Conservation (phyloP, 2,888 invertebrate species). For the Oxytorus armatus region DNA sequence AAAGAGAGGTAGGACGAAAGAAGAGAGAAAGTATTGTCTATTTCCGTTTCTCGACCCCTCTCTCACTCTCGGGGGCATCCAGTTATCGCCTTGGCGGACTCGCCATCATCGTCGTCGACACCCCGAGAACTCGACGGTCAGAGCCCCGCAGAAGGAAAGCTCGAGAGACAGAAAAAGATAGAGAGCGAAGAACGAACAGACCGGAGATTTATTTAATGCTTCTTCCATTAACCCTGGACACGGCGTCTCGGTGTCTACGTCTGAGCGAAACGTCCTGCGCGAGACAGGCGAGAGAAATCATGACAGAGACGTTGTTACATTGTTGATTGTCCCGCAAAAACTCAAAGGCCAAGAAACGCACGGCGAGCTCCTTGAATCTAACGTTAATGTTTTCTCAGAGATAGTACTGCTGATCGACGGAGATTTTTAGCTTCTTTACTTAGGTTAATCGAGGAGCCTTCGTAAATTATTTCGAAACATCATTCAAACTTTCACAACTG, state of each 20-base stretch:
- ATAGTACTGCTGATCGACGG: neutral
- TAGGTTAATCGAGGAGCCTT: neutral
- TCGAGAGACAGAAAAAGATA: neutral
- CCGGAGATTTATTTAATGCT: slow-evolving; percentile 60
- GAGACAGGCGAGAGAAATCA: slow-evolving; percentile 9
- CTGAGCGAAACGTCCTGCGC: slow-evolving; percentile 3
- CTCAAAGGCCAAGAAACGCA: neutral
- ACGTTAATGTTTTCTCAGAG: neutral
- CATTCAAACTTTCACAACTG: too few relatives aligned
- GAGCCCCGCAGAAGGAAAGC: slow-evolving; percentile 3
- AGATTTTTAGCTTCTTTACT: too few relatives aligned
- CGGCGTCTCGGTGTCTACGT: slow-evolving; percentile 1
- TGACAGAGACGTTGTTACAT: neutral
- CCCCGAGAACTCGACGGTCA: slow-evolving; percentile 30
- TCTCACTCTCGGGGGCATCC: slow-evolving; percentile 23
- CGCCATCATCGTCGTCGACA: slow-evolving; percentile 46
- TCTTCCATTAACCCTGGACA: slow-evolving; percentile 48
- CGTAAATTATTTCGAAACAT: neutral
- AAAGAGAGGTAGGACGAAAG: slow-evolving; percentile 13
- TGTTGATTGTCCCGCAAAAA: slow-evolving; percentile 4
- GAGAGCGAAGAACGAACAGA: slow-evolving; percentile 24
- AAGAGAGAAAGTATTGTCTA: slow-evolving; percentile 53
- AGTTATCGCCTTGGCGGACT: slow-evolving; percentile 54
- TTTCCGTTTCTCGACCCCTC: slow-evolving; percentile 58
- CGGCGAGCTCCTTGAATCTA: neutral